A percentile compares a stretch with the other conserved stretches of the same genome.
phyloP scores from a whole-genome alignment of 2,113 vertebrate genomes.

The Ursus arctos region DNA sequence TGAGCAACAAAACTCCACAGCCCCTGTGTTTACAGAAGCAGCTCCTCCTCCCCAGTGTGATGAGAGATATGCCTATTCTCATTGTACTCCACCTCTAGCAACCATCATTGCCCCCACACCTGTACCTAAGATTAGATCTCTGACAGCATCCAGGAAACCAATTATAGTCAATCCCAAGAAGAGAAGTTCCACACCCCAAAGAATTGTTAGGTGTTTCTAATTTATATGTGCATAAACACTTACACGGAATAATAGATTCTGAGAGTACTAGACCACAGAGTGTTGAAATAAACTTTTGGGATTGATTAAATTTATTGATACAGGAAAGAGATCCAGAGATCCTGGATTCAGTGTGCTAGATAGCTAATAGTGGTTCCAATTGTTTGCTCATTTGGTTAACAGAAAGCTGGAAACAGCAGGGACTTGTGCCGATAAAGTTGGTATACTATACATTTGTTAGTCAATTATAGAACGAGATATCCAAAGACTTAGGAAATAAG shows the following conservation, averaged over 20 bases:
- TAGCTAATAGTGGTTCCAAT: not conserved
- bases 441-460: not conserved
- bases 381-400: not conserved
- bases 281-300: slow-evolving; percentile 1
- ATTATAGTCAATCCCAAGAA: not conserved
- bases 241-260: not conserved
- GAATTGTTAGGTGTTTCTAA: not conserved
- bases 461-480: not conserved
- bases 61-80: not conserved
- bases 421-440: not conserved
- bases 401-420: not conserved
- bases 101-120: not conserved
- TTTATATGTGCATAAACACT: not conserved
- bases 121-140: not conserved
- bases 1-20: not conserved
- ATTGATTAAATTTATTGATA: not conserved
- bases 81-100: too few relatives aligned
- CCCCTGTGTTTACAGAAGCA: not conserved
- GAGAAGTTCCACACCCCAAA: not conserved
- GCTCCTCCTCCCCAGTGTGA: not conserved
- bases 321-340: not conserved
- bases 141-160: not conserved
- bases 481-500: not conserved
- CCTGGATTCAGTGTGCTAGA: not conserved
- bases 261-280: not conserved